Evolutionary conservation across 2,797 vertebrate species (phyloP).

Genomic region (Rhinoraja longicauda): DNA sequence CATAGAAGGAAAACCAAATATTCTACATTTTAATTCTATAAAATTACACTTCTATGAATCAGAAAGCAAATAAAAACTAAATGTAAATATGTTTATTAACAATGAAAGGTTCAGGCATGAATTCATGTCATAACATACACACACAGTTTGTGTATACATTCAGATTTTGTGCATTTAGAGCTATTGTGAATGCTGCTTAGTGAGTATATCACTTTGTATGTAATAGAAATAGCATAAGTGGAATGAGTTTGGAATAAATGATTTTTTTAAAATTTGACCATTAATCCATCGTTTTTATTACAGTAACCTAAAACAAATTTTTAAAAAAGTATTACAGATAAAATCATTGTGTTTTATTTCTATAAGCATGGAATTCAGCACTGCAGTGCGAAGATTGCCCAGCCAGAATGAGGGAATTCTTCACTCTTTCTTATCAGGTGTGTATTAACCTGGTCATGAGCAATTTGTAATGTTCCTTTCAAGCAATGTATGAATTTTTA

Average conservation of each 20-base stretch:
- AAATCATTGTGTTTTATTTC: constrained; percentile 40
- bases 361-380: constrained; percentile 83
- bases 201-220: neutral
- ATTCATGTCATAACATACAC: neutral
- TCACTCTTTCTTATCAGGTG: constrained; percentile 82
- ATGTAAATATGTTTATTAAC: neutral
- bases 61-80: neutral
- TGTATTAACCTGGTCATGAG: constrained; percentile 39
- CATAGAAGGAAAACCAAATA: neutral
- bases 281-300: neutral
- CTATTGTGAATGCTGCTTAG: neutral
- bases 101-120: neutral
- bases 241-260: neutral
- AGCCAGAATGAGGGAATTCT: constrained; percentile 79
- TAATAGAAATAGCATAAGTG: neutral
- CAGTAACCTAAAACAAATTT: neutral
- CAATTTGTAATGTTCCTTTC: constrained; percentile 36
- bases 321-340: neutral
- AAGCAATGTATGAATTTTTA: constrained; percentile 40
- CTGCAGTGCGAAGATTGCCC: constrained; percentile 66
- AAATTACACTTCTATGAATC: neutral
- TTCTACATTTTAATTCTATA: neutral
- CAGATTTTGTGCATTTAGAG: neutral
- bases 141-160: neutral
- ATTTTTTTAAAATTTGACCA: neutral